phyloP scores from a whole-genome alignment of 2,797 vertebrate genomes.

The Varecia variegata region DNA sequence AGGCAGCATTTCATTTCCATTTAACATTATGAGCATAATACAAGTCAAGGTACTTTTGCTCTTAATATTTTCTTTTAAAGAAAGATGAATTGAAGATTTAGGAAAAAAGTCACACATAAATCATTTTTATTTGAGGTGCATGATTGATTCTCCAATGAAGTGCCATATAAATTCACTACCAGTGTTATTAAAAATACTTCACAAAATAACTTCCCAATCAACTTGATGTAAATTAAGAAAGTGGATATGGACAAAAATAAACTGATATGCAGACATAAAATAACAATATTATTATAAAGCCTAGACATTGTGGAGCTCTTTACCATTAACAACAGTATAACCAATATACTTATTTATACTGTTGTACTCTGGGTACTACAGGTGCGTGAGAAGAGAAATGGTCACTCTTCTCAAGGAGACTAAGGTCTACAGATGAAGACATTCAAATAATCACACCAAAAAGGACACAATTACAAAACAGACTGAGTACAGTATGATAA shows the following conservation, averaged over 20 bases:
- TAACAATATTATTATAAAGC: not conserved
- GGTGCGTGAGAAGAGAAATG: not conserved
- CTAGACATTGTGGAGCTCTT: not conserved
- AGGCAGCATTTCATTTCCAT: constrained; percentile 35
- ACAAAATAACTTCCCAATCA: not conserved
- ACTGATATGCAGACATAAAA: not conserved
- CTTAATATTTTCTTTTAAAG: constrained; percentile 40
- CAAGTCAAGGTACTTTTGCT: not conserved
- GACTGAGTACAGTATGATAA: not conserved
- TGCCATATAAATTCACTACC: not conserved
- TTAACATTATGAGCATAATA: not conserved
- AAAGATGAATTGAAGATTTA: not conserved
- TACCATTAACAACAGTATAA: not conserved
- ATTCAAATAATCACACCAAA: not conserved
- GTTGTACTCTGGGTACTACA: not conserved
- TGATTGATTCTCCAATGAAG: not conserved
- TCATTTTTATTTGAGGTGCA: not conserved
- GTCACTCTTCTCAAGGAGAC: not conserved
- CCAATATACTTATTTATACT: not conserved
- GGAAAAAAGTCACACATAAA: not conserved
- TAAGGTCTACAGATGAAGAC: not conserved
- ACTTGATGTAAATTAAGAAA: not conserved
- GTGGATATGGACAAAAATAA: not conserved
- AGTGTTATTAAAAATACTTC: not conserved
- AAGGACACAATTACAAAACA: not conserved